Percentiles rank a stretch among this genome's conserved stretches.
phyloP scores from a whole-genome alignment of 1,140 invertebrate genomes.

The Orussus abietinus region DNA sequence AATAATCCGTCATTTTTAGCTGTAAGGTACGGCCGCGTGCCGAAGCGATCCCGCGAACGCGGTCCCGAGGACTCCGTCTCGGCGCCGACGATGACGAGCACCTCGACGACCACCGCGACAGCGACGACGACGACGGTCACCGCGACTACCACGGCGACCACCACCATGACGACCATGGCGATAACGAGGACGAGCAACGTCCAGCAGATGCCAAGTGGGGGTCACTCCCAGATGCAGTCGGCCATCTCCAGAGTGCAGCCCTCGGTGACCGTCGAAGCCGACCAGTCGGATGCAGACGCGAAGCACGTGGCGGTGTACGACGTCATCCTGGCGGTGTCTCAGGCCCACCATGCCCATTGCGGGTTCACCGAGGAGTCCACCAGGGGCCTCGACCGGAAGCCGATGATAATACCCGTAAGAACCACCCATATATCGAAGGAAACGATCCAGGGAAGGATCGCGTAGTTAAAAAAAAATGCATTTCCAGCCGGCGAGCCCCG shows the following conservation, averaged over 20 bases:
- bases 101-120: conserved; percentile 33
- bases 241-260: conserved; percentile 36
- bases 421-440: too few relatives aligned
- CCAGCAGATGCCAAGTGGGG: conserved; percentile 39
- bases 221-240: conserved; percentile 38
- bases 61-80: conserved; percentile 55
- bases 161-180: conserved; percentile 23
- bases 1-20: conserved; percentile 63
- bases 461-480: too few relatives aligned
- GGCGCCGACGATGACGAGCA: conserved; percentile 34
- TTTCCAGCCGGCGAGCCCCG: conserved; percentile 49
- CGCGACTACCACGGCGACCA: conserved; percentile 26
- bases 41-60: conserved; percentile 84
- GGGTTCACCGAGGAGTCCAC: conserved; percentile 85
- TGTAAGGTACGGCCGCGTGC: conserved; percentile 92
- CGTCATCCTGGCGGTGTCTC: conserved; percentile 81
- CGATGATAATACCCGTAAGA: conserved; percentile 67
- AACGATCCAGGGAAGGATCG: too few relatives aligned
- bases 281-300: conserved; percentile 53
- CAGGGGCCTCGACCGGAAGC: conserved; percentile 66
- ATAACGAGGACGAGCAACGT: conserved; percentile 25
- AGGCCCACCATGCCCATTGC: conserved; percentile 87
- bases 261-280: conserved; percentile 44
- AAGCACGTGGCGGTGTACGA: conserved; percentile 74
- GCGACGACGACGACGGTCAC: conserved; percentile 39